Percentiles rank a stretch among this genome's conserved stretches.
phyloP scores from a whole-genome alignment of 2,797 vertebrate species.

The Luscinia megarhynchos region DNA sequence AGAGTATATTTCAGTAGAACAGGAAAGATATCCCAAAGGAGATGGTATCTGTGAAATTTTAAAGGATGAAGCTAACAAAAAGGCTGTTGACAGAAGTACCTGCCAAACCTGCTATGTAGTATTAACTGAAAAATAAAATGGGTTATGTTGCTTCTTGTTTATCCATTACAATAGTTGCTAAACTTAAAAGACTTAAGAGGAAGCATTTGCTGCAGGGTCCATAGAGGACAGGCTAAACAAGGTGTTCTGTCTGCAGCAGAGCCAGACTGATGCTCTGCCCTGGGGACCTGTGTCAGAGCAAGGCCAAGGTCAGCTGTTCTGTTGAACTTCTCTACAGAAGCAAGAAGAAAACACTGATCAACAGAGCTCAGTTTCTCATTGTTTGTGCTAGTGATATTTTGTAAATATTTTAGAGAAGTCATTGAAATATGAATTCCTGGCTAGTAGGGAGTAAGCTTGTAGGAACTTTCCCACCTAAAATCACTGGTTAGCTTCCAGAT shows the following conservation, averaged over 20 bases:
- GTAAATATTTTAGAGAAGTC: conserved; percentile 28
- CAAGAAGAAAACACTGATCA: background rate
- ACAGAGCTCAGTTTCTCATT: background rate
- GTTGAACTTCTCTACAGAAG: background rate
- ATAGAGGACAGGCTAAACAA: background rate
- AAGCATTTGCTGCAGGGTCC: background rate
- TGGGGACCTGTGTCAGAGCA: background rate
- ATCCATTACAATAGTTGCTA: background rate
- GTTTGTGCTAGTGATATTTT: background rate
- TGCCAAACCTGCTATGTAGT: background rate
- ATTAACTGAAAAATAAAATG: background rate
- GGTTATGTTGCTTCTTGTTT: background rate
- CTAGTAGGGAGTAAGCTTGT: background rate
- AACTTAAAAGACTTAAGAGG: background rate
- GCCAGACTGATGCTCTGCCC: background rate
- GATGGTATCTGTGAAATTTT: background rate
- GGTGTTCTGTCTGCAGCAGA: background rate
- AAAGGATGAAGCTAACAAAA: background rate
- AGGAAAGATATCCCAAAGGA: background rate
- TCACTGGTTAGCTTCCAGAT: background rate
- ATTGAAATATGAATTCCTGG: background rate
- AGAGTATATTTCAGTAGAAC: background rate
- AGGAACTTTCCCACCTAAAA: background rate
- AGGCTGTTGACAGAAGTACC: background rate
- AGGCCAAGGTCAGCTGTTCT: conserved; percentile 13